phyloP scores from a whole-genome alignment of 1,140 invertebrate genomes.

The Halotydeus destructor region DNA sequence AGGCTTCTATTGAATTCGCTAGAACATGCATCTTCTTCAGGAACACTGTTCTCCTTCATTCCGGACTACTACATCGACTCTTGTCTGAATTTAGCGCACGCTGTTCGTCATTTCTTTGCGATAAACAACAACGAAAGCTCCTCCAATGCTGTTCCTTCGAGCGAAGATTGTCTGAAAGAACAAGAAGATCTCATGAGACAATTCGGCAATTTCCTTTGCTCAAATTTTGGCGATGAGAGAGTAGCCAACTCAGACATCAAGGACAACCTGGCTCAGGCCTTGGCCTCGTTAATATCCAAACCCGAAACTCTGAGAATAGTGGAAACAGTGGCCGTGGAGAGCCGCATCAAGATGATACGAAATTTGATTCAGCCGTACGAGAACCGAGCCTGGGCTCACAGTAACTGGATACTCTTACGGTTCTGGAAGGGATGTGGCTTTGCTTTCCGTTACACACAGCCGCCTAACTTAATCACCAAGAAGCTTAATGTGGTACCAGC shows the following conservation, averaged over 20 bases:
- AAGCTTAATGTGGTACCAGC: background rate
- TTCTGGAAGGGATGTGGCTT: slow-evolving; percentile 62
- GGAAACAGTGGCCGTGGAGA: slow-evolving; percentile 37
- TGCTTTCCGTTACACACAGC: slow-evolving; percentile 47
- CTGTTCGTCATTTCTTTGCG: slow-evolving; percentile 33
- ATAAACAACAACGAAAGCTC: background rate
- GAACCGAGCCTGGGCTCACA: slow-evolving; percentile 61
- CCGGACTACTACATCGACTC: slow-evolving; percentile 59
- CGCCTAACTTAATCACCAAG: slow-evolving; percentile 31
- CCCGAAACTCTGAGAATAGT: slow-evolving; percentile 34
- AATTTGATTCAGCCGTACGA: slow-evolving; percentile 52
- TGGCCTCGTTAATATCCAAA: slow-evolving; percentile 45
- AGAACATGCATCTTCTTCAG: slow-evolving; percentile 33
- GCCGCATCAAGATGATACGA: slow-evolving; percentile 36
- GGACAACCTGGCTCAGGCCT: slow-evolving; percentile 47
- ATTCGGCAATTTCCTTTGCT: slow-evolving; percentile 45
- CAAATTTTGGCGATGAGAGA: slow-evolving; percentile 48
- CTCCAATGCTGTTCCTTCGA: background rate
- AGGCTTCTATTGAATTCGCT: slow-evolving; percentile 34
- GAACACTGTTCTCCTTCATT: slow-evolving; percentile 49
- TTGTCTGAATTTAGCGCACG: slow-evolving; percentile 40
- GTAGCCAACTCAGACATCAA: slow-evolving; percentile 50
- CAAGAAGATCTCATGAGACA: slow-evolving; percentile 31
- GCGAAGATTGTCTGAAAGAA: slow-evolving; percentile 18
- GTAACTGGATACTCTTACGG: slow-evolving; percentile 58